Evolutionary conservation across 2,888 invertebrate species (phyloP).

Genomic region (Lumbricus terrestris): DNA sequence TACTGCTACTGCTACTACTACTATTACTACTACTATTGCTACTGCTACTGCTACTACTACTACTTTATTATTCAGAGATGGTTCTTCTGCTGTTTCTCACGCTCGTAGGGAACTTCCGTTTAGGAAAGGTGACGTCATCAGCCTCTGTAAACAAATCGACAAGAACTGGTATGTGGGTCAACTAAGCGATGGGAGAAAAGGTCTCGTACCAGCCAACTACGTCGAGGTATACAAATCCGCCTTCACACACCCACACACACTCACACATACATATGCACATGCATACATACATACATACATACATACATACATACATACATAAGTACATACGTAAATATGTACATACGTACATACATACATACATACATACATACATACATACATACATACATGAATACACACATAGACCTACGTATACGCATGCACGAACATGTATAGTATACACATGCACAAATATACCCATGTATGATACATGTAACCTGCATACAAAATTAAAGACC

Average conservation of each 20-base stretch:
- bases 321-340: neutral
- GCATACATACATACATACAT: neutral
- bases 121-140: constrained; percentile 87
- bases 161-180: constrained; percentile 97
- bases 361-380: no score
- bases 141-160: constrained; percentile 85
- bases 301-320: neutral
- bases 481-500: no score
- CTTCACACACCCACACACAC: neutral
- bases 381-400: no score
- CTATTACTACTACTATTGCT: no score
- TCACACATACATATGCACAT: neutral
- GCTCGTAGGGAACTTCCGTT: constrained; percentile 84
- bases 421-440: no score
- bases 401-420: no score
- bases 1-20: no score
- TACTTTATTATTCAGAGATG: no score
- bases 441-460: no score
- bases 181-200: constrained; percentile 81
- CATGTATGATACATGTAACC: no score
- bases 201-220: constrained; percentile 91
- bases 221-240: constrained; percentile 62
- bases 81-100: constrained; percentile 43
- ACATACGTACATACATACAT: no score
- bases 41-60: neutral